These are phyloP conservation scores for Phasianus colchicus DNA, from an alignment of 2,113 vertebrate species.

Conservation along the genomic window DNA sequence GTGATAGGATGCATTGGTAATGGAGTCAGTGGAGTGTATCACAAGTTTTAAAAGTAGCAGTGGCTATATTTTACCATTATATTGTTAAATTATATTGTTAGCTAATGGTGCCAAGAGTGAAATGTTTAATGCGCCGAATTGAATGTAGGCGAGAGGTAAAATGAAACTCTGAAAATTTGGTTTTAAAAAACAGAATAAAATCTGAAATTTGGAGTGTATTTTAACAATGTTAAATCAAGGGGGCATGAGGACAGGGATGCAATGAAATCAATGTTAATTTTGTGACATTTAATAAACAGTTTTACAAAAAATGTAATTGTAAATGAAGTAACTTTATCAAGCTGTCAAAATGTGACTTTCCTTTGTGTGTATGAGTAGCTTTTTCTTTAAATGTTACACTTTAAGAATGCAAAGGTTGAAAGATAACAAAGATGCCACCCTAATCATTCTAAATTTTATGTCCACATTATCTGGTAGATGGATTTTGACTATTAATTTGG, in stretches of 20 bases:
- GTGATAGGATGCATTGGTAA: background rate
- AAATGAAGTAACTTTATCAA: conserved; percentile 49
- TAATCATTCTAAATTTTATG: conserved; percentile 83
- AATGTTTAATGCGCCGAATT: background rate
- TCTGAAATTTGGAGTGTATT: background rate
- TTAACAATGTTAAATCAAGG: conserved; percentile 8
- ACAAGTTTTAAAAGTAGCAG: background rate
- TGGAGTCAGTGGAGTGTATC: background rate
- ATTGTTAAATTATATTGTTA: background rate
- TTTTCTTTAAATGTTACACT: conserved; percentile 74
- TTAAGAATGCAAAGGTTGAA: conserved; percentile 73
- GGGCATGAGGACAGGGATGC: background rate
- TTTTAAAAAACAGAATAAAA: background rate
- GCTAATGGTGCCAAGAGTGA: background rate
- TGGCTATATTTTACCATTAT: background rate
- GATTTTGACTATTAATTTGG: conserved; percentile 99
- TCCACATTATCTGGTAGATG: conserved; percentile 92
- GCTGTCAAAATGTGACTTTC: conserved; percentile 42
- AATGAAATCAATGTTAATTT: conserved; percentile 43
- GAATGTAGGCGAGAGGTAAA: background rate
- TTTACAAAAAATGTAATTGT: conserved; percentile 55
- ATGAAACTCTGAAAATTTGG: background rate
- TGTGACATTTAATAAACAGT: conserved; percentile 25
- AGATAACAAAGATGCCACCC: conserved; percentile 74
- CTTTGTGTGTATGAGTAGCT: conserved; percentile 54